Base-by-base conservation (phyloP, 2,888 invertebrate species). In the Drosophila gaucha region DNA sequence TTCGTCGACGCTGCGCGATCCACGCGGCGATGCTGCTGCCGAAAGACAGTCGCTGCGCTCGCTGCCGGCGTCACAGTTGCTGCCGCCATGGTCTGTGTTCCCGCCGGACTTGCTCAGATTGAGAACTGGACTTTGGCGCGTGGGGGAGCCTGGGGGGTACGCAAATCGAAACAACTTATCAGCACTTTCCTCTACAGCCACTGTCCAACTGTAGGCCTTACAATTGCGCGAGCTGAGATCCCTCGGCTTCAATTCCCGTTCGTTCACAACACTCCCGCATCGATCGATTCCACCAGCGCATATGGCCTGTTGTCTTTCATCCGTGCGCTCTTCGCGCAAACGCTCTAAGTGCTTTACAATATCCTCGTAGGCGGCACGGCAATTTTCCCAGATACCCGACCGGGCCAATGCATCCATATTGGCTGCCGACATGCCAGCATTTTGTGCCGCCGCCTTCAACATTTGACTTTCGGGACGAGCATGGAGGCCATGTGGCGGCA, bases 271-370 rank as follows among this genome's bases (percentile, higher is more conserved):
- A 24, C 74, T 77, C 24, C 84, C 86, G 9, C 65, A 80, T 0
- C 80, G 69, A 41, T 80, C 75, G 92, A 95, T 93, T 9, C 62
- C 96, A 93, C 87, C 95, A 94, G 74, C 77, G 39, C 86, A 76
- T 30, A 97, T 80, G 12, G 58, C 96, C 92, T 96, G 94, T 90
- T 95, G 97, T 92, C 96, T 94, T 90, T 97, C 97, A 90, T 97
- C 97, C 67, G 96, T 95, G 92, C 97, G 93, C 92, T 97, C 97
- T 91, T 97, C 97, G 89, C 96, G 94, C 93, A 97, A 97, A 96
- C 97, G 96, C 94, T 97, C 97, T 91, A 97, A 94, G 92, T 97
- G 97, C 94, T 97, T 97, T 87, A 97, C 97, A 92, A 97, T 97
- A 93, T 97, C 97, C 93, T 97, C 97, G 92, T 97, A 97, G 86